A percentile compares a stretch with the other conserved stretches of the same genome.
These are phyloP conservation scores for Chelonoidis abingdonii DNA, from an alignment of 2,113 vertebrate species.

Conservation along the genomic window DNA sequence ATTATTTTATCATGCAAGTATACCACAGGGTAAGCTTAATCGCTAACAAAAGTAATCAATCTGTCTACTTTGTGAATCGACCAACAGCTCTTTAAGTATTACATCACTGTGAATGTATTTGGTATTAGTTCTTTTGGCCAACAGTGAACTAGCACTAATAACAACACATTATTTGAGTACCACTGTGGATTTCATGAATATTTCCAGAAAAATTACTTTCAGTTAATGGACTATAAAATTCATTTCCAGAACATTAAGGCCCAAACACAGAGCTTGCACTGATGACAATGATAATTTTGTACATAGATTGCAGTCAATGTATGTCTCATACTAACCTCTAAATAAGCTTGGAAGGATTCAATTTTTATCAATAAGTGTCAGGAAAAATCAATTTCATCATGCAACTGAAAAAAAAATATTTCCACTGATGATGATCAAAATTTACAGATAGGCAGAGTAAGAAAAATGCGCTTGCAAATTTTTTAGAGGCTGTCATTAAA, in stretches of 20 bases:
- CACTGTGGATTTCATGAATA: slow-evolving; percentile 28
- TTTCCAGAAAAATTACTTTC: slow-evolving; percentile 37
- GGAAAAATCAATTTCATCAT: not conserved
- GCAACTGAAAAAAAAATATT: not conserved
- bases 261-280: not conserved
- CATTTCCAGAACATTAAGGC: slow-evolving; percentile 39
- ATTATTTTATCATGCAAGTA: slow-evolving; percentile 64
- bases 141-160: slow-evolving; percentile 56
- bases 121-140: slow-evolving; percentile 52
- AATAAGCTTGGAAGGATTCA: not conserved
- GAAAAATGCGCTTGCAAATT: not conserved
- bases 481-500: not conserved
- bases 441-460: not conserved
- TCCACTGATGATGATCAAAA: not conserved
- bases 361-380: not conserved
- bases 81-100: slow-evolving; percentile 61
- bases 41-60: slow-evolving; percentile 52
- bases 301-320: not conserved
- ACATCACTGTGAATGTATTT: slow-evolving; percentile 71
- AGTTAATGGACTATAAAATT: slow-evolving; percentile 4
- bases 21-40: slow-evolving; percentile 55
- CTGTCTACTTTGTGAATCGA: slow-evolving; percentile 51
- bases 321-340: not conserved
- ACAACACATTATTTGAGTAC: slow-evolving; percentile 58
- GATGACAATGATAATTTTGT: not conserved